Evolutionary conservation across 2,888 invertebrate species (phyloP).

Genomic region (Heliconius erato): DNA sequence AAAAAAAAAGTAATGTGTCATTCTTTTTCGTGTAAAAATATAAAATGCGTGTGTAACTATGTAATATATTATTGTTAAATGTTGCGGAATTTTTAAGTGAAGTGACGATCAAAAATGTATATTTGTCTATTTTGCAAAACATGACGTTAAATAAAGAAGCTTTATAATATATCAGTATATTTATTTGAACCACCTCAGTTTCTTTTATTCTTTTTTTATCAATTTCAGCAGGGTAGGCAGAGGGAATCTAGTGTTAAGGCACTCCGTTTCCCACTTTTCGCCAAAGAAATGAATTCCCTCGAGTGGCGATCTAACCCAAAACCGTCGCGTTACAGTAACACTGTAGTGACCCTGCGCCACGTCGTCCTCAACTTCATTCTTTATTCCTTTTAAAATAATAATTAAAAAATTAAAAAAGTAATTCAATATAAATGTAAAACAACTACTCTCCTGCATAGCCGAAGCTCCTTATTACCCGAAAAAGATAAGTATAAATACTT

Average conservation of each 20-base stretch:
- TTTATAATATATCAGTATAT: conserved; percentile 66
- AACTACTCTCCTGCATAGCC: neutral
- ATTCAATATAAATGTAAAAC: neutral
- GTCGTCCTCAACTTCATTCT: too few species aligned
- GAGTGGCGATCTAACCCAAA: too few species aligned
- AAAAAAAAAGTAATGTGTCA: conserved; percentile 36
- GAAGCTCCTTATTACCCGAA: too few species aligned
- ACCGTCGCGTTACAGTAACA: too few species aligned
- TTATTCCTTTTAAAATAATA: too few species aligned
- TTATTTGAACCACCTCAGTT: neutral
- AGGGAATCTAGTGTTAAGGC: too few species aligned
- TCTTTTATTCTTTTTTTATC: neutral
- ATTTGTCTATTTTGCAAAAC: conserved; percentile 86
- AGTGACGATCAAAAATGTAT: conserved; percentile 79
- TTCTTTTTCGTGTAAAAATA: conserved; percentile 41
- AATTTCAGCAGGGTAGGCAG: too few species aligned
- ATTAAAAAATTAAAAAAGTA: too few species aligned
- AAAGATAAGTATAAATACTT: too few species aligned
- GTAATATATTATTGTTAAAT: conserved; percentile 82
- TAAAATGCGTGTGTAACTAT: conserved; percentile 70
- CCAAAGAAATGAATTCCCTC: too few species aligned
- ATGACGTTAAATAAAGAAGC: conserved; percentile 85
- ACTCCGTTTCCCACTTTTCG: too few species aligned
- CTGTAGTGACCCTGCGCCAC: too few species aligned
- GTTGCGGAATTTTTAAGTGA: conserved; percentile 83